Evolutionary conservation across 2,797 vertebrate species (phyloP).

Genomic region (Cossypha caffra): DNA sequence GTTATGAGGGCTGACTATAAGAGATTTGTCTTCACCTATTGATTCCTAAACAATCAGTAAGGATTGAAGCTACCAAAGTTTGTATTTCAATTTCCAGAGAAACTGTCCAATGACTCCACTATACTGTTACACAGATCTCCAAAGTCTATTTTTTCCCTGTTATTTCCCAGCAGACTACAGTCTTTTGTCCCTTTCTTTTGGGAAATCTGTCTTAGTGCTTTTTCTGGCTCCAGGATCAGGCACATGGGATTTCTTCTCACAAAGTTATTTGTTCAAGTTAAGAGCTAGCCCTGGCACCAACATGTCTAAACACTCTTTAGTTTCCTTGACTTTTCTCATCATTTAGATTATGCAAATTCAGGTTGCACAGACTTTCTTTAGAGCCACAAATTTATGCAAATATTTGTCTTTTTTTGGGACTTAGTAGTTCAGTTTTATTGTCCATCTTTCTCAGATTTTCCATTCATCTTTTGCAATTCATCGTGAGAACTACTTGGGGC

Average conservation of each 20-base stretch:
- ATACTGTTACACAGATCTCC: not conserved
- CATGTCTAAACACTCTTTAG: constrained; percentile 57
- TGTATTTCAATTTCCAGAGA: not conserved
- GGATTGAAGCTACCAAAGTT: not conserved
- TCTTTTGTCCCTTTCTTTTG: constrained; percentile 38
- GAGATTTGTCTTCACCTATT: not conserved
- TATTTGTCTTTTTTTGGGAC: constrained; percentile 36
- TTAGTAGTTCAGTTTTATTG: not conserved
- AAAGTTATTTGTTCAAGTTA: constrained; percentile 53
- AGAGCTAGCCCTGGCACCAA: constrained; percentile 54
- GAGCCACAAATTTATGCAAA: constrained; percentile 47
- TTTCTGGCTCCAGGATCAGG: constrained; percentile 21
- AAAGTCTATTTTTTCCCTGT: not conserved
- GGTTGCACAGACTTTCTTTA: constrained; percentile 26
- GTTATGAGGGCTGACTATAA: not conserved
- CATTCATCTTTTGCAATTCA: constrained; percentile 14
- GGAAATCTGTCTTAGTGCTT: constrained; percentile 23
- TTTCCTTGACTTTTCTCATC: constrained; percentile 56
- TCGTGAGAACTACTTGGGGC: not conserved
- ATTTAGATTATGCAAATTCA: constrained; percentile 64
- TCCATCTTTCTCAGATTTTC: constrained; percentile 34
- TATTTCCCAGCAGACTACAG: not conserved
- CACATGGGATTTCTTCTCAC: constrained; percentile 35
- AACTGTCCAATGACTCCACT: not conserved
- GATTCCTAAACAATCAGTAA: not conserved